Conservation (phyloP, 2,797 vertebrate species). For the Myripristis jacobus region DNA sequence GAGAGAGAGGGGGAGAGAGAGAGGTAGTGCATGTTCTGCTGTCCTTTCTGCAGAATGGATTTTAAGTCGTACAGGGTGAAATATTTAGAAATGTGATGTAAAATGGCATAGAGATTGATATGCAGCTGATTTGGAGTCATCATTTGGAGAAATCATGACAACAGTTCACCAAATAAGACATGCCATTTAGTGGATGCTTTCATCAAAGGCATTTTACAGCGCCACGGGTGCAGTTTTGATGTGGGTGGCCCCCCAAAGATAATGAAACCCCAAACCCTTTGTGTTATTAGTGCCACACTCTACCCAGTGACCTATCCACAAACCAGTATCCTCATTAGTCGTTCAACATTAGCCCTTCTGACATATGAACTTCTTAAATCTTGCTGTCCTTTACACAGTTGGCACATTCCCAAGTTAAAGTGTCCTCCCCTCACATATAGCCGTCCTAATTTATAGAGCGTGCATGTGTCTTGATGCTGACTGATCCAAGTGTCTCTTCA, state of each 20-base stretch:
- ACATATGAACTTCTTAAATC: slow-evolving; percentile 28
- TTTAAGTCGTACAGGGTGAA: slow-evolving; percentile 10
- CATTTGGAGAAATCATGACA: too few species aligned
- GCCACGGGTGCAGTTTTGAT: not conserved
- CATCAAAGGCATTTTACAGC: not conserved
- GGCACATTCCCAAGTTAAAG: slow-evolving; percentile 38
- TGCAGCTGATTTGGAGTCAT: not conserved
- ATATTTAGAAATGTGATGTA: not conserved
- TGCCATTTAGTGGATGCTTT: not conserved
- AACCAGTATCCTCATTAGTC: slow-evolving; percentile 15
- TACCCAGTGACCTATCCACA: slow-evolving; percentile 39
- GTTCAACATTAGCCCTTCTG: slow-evolving; percentile 25
- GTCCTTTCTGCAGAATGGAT: slow-evolving; percentile 45
- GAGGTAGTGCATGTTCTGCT: slow-evolving; percentile 50
- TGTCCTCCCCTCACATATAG: slow-evolving; percentile 14
- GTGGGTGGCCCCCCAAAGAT: slow-evolving; percentile 19
- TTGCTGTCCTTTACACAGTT: slow-evolving; percentile 32
- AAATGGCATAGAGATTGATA: not conserved
- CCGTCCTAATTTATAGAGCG: slow-evolving; percentile 55
- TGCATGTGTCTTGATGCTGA: slow-evolving; percentile 70
- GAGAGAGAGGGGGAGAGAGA: slow-evolving; percentile 53
- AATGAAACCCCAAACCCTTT: not conserved
- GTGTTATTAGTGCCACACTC: not conserved
- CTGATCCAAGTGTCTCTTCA: slow-evolving; percentile 66
- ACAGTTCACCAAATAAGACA: not conserved